Conservation (phyloP, 1,140 invertebrate species). For the Psilanteris sp. region DNA sequence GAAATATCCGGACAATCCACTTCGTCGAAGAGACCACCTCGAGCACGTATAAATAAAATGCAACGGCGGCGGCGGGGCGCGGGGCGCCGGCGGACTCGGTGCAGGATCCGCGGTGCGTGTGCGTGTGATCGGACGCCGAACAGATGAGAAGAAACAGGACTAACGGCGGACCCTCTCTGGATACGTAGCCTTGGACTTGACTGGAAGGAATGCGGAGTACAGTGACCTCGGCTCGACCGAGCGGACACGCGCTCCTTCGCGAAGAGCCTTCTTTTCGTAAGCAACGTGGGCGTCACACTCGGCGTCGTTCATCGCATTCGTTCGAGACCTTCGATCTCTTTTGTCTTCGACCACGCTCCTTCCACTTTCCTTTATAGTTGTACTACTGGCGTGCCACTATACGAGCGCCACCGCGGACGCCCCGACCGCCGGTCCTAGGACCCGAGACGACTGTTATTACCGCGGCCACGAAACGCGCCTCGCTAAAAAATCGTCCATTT, state of each 20-base stretch:
- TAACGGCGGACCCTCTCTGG: conserved; percentile 41
- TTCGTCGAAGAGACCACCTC: conserved; percentile 44
- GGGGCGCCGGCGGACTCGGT: background rate
- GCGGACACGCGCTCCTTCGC: conserved; percentile 58
- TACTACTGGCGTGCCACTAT: too few relatives aligned
- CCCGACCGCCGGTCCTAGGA: too few relatives aligned
- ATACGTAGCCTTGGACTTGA: conserved; percentile 76
- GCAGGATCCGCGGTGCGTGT: conserved; percentile 8
- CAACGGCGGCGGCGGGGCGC: background rate
- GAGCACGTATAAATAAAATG: conserved; percentile 48
- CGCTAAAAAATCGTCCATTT: background rate
- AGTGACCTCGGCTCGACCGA: conserved; percentile 69
- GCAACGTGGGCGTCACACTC: conserved; percentile 30
- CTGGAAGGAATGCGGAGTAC: conserved; percentile 74
- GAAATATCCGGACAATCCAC: conserved; percentile 53
- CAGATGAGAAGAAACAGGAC: conserved; percentile 57
- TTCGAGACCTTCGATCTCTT: conserved; percentile 35
- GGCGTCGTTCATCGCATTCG: conserved; percentile 39
- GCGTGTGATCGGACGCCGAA: conserved; percentile 33
- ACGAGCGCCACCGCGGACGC: too few relatives aligned
- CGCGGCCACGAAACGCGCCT: too few relatives aligned
- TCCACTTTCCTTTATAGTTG: background rate
- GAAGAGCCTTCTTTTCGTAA: conserved; percentile 44
- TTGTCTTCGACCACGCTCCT: conserved; percentile 33
- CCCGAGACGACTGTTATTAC: too few relatives aligned